phyloP scores from a whole-genome alignment of 2,797 vertebrate species.

The Mionectes olivaceus region DNA sequence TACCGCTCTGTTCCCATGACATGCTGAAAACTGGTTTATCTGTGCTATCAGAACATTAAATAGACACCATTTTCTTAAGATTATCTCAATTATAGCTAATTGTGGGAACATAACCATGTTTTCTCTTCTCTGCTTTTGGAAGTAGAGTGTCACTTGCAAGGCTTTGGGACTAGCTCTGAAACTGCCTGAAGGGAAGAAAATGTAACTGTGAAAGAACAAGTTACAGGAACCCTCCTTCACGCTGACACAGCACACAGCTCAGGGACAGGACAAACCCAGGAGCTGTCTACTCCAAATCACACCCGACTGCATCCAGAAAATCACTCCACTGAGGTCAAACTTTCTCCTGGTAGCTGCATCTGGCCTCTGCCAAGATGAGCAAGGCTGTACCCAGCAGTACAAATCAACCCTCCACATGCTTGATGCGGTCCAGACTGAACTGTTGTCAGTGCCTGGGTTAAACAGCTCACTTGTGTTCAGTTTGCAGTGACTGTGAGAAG shows the following conservation, averaged over 20 bases:
- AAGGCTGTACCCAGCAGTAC: neutral
- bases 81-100: conserved; percentile 13
- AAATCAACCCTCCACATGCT: neutral
- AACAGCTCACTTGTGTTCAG: neutral
- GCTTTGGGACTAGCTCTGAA: neutral
- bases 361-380: neutral
- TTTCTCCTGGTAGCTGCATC: neutral
- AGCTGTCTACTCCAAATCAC: neutral
- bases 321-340: neutral
- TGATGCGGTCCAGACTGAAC: neutral
- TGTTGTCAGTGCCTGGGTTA: neutral
- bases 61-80: conserved; percentile 16
- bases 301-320: neutral
- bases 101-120: neutral
- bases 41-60: neutral
- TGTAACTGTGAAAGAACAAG: neutral
- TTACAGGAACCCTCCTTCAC: neutral
- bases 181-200: neutral
- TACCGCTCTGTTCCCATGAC: neutral
- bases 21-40: neutral
- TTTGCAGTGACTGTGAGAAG: neutral
- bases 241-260: neutral
- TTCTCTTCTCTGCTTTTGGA: neutral
- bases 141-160: neutral
- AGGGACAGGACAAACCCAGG: neutral